phyloP scores from a whole-genome alignment of 2,113 vertebrate species.

The Onychostoma macrolepis region DNA sequence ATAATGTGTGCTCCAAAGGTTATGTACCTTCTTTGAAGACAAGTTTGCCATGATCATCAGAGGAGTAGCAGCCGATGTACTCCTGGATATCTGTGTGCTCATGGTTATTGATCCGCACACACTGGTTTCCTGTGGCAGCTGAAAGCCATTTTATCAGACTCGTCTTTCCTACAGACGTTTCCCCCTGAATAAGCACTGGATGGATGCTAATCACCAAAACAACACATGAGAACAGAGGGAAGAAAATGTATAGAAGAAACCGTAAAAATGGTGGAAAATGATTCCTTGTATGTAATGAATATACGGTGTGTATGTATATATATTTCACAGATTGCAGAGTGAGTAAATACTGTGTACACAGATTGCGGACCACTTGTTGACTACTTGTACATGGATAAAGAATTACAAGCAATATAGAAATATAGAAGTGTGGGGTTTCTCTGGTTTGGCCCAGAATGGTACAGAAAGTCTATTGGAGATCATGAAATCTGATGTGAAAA shows the following conservation, averaged over 20 bases:
- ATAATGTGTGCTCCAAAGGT: background rate
- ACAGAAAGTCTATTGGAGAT: background rate
- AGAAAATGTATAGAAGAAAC: too few relatives aligned
- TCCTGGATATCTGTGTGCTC: slow-evolving; percentile 99
- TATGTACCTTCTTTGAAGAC: slow-evolving; percentile 89
- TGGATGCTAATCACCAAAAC: slow-evolving; percentile 78
- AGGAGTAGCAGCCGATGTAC: slow-evolving; percentile 96
- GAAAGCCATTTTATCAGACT: slow-evolving; percentile 94
- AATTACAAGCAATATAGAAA: background rate
- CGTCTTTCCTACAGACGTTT: slow-evolving; percentile 97
- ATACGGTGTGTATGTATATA: too few relatives aligned
- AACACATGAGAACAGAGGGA: background rate
- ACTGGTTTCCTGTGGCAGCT: slow-evolving; percentile 90
- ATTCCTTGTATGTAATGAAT: background rate
- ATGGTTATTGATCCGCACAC: slow-evolving; percentile 96
- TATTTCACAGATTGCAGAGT: too few relatives aligned
- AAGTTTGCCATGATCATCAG: slow-evolving; percentile 86
- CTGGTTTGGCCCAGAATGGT: background rate
- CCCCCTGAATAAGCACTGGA: slow-evolving; percentile 93
- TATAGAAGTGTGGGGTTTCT: background rate
- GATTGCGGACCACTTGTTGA: too few relatives aligned
- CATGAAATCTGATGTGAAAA: background rate
- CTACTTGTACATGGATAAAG: background rate
- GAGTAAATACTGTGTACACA: background rate
- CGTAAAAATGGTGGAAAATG: background rate